Evolutionary conservation across 2,888 invertebrate species (phyloP).

Genomic region (Sylvicola fuscatus): DNA sequence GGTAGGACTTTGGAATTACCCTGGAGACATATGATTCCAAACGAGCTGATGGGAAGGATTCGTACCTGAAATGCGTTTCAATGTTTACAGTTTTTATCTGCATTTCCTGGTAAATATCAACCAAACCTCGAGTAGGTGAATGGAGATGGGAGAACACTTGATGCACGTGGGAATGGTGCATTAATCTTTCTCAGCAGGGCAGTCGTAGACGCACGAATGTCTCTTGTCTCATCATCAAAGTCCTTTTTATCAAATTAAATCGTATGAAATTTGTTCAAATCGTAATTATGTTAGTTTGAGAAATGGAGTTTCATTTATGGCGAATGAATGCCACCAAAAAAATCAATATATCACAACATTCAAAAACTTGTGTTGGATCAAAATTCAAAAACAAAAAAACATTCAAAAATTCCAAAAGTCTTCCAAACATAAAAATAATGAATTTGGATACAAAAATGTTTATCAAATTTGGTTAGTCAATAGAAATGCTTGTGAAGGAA

Average conservation of each 20-base stretch:
- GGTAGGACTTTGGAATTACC: background rate
- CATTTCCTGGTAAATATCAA: conserved; percentile 6
- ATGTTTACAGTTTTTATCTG: conserved; percentile 4
- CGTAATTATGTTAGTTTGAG: too few relatives aligned
- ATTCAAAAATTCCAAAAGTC: too few relatives aligned
- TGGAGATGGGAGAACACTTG: conserved; percentile 29
- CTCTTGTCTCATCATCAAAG: conserved; percentile 65
- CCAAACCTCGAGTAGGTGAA: conserved; percentile 19
- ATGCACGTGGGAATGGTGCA: conserved; percentile 50
- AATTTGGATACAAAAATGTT: too few relatives aligned
- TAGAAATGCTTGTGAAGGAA: too few relatives aligned
- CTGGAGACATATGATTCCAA: background rate
- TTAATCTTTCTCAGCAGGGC: conserved; percentile 54
- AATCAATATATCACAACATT: too few relatives aligned
- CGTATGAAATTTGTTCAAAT: too few relatives aligned
- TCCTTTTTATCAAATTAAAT: conserved; percentile 27
- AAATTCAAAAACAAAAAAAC: too few relatives aligned
- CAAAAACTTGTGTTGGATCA: too few relatives aligned
- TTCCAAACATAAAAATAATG: too few relatives aligned
- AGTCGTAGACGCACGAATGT: conserved; percentile 59
- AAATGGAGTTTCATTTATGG: too few relatives aligned
- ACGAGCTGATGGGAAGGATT: conserved; percentile 29
- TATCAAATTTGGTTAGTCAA: too few relatives aligned
- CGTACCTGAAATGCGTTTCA: background rate
- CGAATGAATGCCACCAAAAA: too few relatives aligned